Conservation (phyloP, 2,797 vertebrate genomes). For the Sylvia borin region DNA sequence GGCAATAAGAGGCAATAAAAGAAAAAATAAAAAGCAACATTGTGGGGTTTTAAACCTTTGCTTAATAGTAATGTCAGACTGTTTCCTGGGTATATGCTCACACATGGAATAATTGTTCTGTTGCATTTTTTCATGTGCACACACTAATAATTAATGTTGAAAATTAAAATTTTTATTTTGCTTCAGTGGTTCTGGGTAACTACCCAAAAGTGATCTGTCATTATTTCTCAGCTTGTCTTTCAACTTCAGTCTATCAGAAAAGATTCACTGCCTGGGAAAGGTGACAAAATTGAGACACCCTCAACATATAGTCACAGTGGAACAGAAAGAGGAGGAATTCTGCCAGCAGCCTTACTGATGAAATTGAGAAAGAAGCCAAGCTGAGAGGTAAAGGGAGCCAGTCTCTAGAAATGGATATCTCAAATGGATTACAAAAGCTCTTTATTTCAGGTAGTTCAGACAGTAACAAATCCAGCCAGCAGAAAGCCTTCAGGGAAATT, state of each 20-base stretch:
- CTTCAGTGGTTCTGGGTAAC: background rate
- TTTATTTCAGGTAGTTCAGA: background rate
- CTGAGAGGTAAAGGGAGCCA: background rate
- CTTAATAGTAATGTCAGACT: background rate
- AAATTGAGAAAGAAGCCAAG: background rate
- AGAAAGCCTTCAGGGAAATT: background rate
- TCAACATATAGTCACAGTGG: background rate
- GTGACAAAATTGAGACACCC: background rate
- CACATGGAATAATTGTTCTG: background rate
- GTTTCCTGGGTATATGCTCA: background rate
- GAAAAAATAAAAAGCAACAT: background rate
- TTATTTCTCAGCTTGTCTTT: background rate
- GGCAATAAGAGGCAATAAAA: background rate
- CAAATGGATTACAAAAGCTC: background rate
- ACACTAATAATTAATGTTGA: background rate
- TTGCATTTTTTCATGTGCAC: background rate
- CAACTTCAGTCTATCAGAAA: background rate
- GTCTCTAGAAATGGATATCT: background rate
- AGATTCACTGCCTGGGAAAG: background rate
- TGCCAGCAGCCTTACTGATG: background rate
- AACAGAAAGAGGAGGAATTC: background rate
- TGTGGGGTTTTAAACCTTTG: background rate
- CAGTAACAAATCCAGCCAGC: background rate
- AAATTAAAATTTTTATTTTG: background rate
- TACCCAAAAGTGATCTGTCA: background rate